Percentiles rank a stretch among this genome's conserved stretches.
Evolutionary conservation across 2,888 invertebrate species (phyloP).

Genomic region (Cephus pygmeus): DNA sequence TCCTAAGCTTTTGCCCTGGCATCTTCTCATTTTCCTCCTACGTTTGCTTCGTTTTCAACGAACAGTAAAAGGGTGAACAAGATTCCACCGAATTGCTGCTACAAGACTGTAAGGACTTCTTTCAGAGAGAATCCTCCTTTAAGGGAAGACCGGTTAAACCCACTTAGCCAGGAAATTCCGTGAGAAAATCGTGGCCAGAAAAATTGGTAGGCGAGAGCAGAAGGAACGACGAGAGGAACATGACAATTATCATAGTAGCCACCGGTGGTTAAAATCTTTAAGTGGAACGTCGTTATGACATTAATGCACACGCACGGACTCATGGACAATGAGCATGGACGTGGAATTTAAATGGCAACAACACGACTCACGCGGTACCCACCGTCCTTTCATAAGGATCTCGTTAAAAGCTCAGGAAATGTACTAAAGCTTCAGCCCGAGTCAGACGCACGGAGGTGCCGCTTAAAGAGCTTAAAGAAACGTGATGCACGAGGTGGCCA

Average conservation of each 20-base stretch:
- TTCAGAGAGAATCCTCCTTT: background rate
- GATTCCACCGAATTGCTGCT: background rate
- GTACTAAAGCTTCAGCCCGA: conserved; percentile 39
- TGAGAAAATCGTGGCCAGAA: background rate
- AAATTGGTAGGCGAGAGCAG: background rate
- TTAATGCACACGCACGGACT: background rate
- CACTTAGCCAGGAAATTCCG: background rate
- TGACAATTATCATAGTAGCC: background rate
- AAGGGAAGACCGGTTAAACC: background rate
- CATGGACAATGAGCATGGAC: background rate
- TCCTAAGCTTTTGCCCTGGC: background rate
- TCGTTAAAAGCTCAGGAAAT: conserved; percentile 57
- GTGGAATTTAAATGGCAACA: conserved; percentile 28
- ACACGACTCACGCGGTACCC: conserved; percentile 12
- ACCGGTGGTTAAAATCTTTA: background rate
- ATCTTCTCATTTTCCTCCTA: background rate
- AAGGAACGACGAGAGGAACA: background rate
- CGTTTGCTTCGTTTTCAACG: background rate
- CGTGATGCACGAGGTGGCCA: conserved; percentile 35
- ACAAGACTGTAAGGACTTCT: background rate
- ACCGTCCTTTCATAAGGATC: conserved; percentile 42
- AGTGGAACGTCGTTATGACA: background rate
- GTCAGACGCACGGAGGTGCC: conserved; percentile 37
- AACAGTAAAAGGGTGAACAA: background rate
- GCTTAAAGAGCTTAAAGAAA: conserved; percentile 51